Evolutionary conservation across 2,797 vertebrate genomes (phyloP), one percentile per base, ranked within the genome.

Genomic region (Vireo griseus): DNA sequence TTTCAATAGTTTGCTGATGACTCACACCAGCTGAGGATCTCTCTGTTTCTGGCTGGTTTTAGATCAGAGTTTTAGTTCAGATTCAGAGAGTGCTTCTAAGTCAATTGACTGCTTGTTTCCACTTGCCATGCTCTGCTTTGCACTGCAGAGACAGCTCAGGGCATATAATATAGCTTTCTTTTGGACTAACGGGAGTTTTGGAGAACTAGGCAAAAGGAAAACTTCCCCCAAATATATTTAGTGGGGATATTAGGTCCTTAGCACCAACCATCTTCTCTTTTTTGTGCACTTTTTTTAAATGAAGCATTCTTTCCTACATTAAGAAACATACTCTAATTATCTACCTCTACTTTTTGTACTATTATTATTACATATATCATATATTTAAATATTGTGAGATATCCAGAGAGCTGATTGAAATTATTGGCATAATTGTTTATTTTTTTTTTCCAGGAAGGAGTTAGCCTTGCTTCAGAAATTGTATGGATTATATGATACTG

Each of bases 401-500:
- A 58, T 42, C 37, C 37, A 65, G 58, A 61, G 47, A 89, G 4
- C 16, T 69, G 42, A 11, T 26, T 65, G 44, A 87, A 76, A 68
- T 79, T 37, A 79, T 48, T 21, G 11, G 11, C 40, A 31, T 68
- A 22, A 47, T 77, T 72, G 3, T 22, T 51, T 57, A n/a, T 73
- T 86, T n/a, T 73, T 86, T 45, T 65, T 86, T 28, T 12, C 31
- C 51, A 99, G 98, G 90, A 98, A 98, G 94, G 98, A 99, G 91
- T 96, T 99, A 81, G 86, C 97, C 40, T 97, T 99, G 86, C 97
- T 99, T 69, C 98, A 98, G 91, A 99, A 98, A 93, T 94, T 99
- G 12, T 99, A 99, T 93, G 97, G 98, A 50, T 96, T 99, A 10
- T 99, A 99, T 94, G 98, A 98, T 76, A 96, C 98, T 16, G 98